phyloP scores from a whole-genome alignment of 37 sponge, comb jelly and placozoan species.

The Tethya wilhelma region DNA sequence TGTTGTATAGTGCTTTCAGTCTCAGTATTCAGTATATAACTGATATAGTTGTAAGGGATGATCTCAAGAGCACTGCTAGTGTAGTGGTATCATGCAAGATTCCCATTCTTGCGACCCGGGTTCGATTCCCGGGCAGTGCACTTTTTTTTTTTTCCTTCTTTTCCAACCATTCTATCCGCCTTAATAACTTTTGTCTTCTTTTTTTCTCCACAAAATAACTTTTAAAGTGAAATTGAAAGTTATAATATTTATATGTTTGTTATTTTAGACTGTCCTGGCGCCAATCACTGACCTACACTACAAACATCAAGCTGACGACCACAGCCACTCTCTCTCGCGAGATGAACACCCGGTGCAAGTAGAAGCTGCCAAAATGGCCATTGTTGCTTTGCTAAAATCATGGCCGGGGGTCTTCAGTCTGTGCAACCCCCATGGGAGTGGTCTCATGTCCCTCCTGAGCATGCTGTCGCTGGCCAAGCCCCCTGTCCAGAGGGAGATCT shows the following conservation, averaged over 20 bases:
- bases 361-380: constrained; percentile 62
- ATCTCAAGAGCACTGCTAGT: constrained; percentile 98
- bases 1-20: too few species aligned
- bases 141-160: constrained; percentile 41
- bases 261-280: constrained; percentile 57
- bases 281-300: constrained; percentile 86
- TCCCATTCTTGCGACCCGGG: constrained; percentile 99
- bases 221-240: too few species aligned
- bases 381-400: constrained; percentile 60
- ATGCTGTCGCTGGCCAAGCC: constrained; percentile 49
- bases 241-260: not conserved
- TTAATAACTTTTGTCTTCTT: not conserved
- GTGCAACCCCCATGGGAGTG: constrained; percentile 22
- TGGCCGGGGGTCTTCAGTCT: constrained; percentile 72
- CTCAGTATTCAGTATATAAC: too few species aligned
- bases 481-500: constrained; percentile 61
- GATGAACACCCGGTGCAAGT: not conserved
- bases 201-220: not conserved
- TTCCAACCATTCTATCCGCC: not conserved
- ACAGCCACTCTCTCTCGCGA: not conserved
- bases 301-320: constrained; percentile 8
- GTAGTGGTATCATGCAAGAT: constrained; percentile 99
- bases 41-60: too few species aligned
- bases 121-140: constrained; percentile 99
- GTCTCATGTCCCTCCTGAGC: constrained; percentile 37